A percentile compares a stretch with the other conserved stretches of the same genome.
Conservation (phyloP, 2,888 invertebrate genomes). For the Cantharis nigra region DNA sequence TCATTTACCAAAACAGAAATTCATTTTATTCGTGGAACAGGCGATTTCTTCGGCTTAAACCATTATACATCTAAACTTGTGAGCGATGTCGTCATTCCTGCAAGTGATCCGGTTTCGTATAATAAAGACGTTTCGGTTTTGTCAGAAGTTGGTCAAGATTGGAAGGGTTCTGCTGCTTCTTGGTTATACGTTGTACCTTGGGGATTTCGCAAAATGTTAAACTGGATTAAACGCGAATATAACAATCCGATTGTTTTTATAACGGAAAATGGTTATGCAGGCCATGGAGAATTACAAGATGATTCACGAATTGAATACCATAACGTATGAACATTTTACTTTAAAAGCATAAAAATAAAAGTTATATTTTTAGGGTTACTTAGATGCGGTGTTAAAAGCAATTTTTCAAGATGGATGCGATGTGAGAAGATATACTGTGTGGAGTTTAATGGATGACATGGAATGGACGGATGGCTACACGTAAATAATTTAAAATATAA, state of each 20-base stretch:
- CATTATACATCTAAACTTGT: constrained; percentile 62
- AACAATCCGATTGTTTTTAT: constrained; percentile 62
- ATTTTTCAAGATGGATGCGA: constrained; percentile 62
- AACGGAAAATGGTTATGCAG: constrained; percentile 66
- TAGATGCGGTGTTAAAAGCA: constrained; percentile 57
- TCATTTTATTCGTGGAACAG: constrained; percentile 55
- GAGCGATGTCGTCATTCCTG: constrained; percentile 42
- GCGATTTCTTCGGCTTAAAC: constrained; percentile 71
- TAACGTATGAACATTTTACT: constrained; percentile 30
- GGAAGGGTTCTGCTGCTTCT: constrained; percentile 58
- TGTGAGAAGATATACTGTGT: constrained; percentile 71
- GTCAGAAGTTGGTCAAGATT: constrained; percentile 54
- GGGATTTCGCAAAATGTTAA: constrained; percentile 63
- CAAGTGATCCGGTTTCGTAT: constrained; percentile 54
- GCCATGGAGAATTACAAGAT: constrained; percentile 57
- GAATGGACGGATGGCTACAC: constrained; percentile 79
- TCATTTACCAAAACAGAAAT: constrained; percentile 55
- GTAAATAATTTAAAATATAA: constrained; percentile 53
- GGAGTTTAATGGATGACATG: constrained; percentile 82
- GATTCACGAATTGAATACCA: constrained; percentile 55
- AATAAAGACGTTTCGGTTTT: constrained; percentile 55
- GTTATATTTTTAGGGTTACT: constrained; percentile 48
- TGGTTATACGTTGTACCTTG: constrained; percentile 64
- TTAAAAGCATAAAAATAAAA: too few relatives aligned
- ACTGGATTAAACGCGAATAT: constrained; percentile 54